Evolutionary conservation across 1,140 invertebrate genomes (phyloP), one percentile per base, ranked within the genome.

Genomic region (Linepithema humile): DNA sequence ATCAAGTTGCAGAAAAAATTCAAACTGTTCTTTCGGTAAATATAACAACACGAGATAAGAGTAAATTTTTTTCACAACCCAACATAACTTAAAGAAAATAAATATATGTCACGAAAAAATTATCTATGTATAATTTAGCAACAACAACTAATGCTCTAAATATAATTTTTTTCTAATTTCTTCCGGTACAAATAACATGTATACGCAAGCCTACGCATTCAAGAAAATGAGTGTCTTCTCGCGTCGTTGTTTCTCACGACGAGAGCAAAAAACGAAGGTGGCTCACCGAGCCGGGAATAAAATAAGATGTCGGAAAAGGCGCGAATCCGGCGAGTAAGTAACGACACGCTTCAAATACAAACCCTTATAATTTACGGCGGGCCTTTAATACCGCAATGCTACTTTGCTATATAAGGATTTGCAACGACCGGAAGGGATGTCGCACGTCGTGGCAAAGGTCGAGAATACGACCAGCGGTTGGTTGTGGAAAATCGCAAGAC

Each of bases 311-410:
- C 7, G 7, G 62, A 20, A 73, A 45, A 55, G 23, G 77, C 45
- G 48, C 60, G 87, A 83, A 67, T 48, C 43, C 20, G 60, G 60
- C 78, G 45, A 69, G 64, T 87, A 86, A 87, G 70, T 83, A 87
- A 86, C 77, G 53, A 75, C 57, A 78, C 45, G 65, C 53, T 84
- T 69, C 73, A 53, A 87, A 82, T 53, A 38, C 83, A 83, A 88
- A 74, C 78, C 73, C 73, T 83, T 70, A 70, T 88, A 89, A 89
- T 89, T 89, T 89, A 88, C 73, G 60, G 40, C 55, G 57, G 45
- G 53, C 53, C 45, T 86, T 83, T 89, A 85, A 89, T 85, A 74
- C 88, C 67, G 59, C 80, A 60, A 74, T 57, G 78, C 55, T 74
- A 20, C 59, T 26, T 48, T 15, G 53, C 57, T 67, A 72, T 35